A percentile compares a stretch with the other conserved stretches of the same genome.
phyloP scores from a whole-genome alignment of 2,113 vertebrate genomes.

The Mustelus asterias region DNA sequence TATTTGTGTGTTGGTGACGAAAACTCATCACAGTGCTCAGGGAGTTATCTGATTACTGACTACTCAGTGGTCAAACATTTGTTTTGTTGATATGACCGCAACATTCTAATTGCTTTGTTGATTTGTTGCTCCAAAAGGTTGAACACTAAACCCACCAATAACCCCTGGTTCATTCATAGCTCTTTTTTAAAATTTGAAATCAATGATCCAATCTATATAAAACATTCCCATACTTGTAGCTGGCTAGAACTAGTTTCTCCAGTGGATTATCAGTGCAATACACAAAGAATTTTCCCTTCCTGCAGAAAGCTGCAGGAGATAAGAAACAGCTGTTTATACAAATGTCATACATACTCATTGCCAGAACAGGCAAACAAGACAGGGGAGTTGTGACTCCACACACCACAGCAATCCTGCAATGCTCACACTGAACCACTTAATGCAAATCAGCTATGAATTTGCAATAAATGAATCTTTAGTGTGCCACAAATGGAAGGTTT shows the following conservation, averaged over 20 bases:
- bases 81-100: not conserved
- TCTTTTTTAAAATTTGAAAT: not conserved
- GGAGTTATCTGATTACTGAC: not conserved
- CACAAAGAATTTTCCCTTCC: not conserved
- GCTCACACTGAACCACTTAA: not conserved
- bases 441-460: not conserved
- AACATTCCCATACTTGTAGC: not conserved
- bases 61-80: not conserved
- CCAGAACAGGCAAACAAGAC: not conserved
- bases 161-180: not conserved
- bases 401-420: not conserved
- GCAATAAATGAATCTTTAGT: not conserved
- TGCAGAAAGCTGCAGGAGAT: not conserved
- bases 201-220: not conserved
- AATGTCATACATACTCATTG: not conserved
- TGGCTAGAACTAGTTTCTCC: not conserved
- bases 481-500: not conserved
- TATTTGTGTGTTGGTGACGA: not conserved
- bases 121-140: not conserved
- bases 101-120: not conserved
- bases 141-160: not conserved
- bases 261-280: not conserved
- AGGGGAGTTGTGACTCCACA: not conserved
- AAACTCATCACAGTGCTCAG: not conserved
- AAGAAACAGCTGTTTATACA: not conserved